Evolutionary conservation across 2,888 invertebrate genomes (phyloP), one percentile per base, ranked within the genome.

Genomic region (Yponomeuta evonymella): DNA sequence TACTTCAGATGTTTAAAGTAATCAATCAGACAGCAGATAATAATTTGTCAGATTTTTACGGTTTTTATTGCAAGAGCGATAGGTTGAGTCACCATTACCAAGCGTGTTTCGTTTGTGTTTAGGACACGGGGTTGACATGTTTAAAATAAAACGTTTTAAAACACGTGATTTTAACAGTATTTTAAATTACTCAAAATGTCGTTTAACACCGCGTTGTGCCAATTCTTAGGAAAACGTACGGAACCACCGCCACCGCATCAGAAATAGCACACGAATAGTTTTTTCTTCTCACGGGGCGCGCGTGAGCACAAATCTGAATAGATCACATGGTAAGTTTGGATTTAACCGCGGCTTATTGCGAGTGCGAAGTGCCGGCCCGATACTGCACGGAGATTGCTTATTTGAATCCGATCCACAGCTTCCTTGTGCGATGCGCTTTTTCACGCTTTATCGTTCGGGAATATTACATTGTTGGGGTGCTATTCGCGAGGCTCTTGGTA

Each of bases 281-380:
- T 88, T 90, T 90, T 90, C 81, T 87, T 88, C 88, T 88, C 89
- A 89, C 89, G 87, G 83, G 51, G 66, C 70, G 67, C 67, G 68
- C 69, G 72, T 71, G 73, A 70, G 79, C 80, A 81, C 82, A 83
- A 85, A 86, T 84, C 83, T 83, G 84, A 77, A 81, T 81, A 79
- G 78, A 79, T 81, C 79, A 81, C 79, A 80, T 79, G 79, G 76
- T 76, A 80, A 79, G 79, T 78, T 78, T 76, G 76, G 76, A 79
- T 79, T 76, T 75, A 72, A 75, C 75, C 80, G 84, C 84, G 84
- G 85, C 84, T 83, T 89, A 81, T 79, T 75, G 76, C 81, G 48
- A 51, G 51, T 48, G 68, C 48, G 68, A 68, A 51, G 68, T 68
- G 67, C 67, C 48, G n/a, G 43, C 29, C 71, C 75, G 76, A 79